phyloP scores from a whole-genome alignment of 2,797 vertebrate species.

The Cyclopterus lumpus region DNA sequence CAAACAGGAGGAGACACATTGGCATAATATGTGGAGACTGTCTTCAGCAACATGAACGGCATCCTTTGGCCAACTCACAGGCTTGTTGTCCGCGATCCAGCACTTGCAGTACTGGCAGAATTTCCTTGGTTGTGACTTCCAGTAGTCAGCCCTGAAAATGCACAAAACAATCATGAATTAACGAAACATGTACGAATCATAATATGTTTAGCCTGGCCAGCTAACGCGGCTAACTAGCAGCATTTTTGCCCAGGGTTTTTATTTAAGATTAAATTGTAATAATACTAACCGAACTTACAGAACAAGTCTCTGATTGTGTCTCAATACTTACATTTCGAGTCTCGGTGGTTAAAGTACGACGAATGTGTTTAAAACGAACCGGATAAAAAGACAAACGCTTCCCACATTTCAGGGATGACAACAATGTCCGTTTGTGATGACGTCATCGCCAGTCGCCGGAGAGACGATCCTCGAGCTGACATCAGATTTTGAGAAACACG shows the following conservation, averaged over 20 bases:
- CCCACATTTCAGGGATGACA: constrained; percentile 59
- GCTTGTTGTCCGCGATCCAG: constrained; percentile 99
- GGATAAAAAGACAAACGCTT: constrained; percentile 1
- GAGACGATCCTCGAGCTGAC: not conserved
- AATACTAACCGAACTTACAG: no score
- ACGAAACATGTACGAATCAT: not conserved
- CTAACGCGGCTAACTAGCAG: constrained; percentile 26
- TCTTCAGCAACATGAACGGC: not conserved
- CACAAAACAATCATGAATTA: not conserved
- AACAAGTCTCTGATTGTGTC: no score
- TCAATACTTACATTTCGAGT: constrained; percentile 65
- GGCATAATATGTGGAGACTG: not conserved
- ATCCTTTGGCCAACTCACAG: constrained; percentile 81
- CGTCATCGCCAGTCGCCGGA: constrained; percentile 30
- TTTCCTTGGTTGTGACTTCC: constrained; percentile 99
- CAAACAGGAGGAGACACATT: constrained; percentile 18
- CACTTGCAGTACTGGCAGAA: constrained; percentile 99
- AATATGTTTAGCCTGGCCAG: constrained; percentile 46
- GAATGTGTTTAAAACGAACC: not conserved
- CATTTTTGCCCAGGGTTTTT: not conserved
- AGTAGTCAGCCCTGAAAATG: constrained; percentile 93
- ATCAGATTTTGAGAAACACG: not conserved
- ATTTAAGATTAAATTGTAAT: not conserved
- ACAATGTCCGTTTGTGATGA: constrained; percentile 64
- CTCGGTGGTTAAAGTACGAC: not conserved